Base-by-base conservation (phyloP, 2,797 vertebrate species). In the Oreochromis mossambicus region DNA sequence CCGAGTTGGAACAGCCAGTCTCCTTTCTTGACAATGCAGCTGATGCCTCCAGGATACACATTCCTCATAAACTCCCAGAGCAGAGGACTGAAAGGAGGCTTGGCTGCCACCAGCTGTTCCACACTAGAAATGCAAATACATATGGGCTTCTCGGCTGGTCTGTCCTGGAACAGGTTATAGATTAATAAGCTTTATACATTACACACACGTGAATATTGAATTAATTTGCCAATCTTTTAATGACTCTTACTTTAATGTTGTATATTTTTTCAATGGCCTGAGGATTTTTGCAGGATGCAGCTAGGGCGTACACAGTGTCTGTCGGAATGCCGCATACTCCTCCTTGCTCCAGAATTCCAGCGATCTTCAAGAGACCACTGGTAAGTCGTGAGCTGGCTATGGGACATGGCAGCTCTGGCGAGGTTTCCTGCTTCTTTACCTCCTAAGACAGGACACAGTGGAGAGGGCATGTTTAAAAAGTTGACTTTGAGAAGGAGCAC, bases 61-160 rank as follows among this genome's bases (percentile, higher is more conserved):
- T 96, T 97, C 73, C 95, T 97, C 97, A 98, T 98, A 77, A 98
- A 98, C 82, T 97, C 97, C 98, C 97, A 98, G 19, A 98, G 96
- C 78, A 98, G 85, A 1, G 97, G 97, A 89, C 97, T 98, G 94
- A 98, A 97, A 15, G 97, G 97, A 5, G 98, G 97, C 85, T 95
- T 94, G n/a, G 97, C 94, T 8, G 94, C 95, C 82, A 96, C 91
- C 86, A 98, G 17, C 94, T 98, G 98, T 48, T 97, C 97, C 84
- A 98, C 92, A 80, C 94, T 97, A 26, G 97, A 97, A 85, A 98
- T 98, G 68, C 97, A 98, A 90, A 98, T 97, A 90, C 97, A 98
- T 88, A 98, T 95, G 46, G 97, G 98, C 81, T 98, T 98, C 91
- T 98, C 97, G 55, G 97, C 95, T 79, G 97, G 97, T 81, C 98